Evolutionary conservation across 2,888 invertebrate genomes (phyloP).

Genomic region (Eupsilia transversa): DNA sequence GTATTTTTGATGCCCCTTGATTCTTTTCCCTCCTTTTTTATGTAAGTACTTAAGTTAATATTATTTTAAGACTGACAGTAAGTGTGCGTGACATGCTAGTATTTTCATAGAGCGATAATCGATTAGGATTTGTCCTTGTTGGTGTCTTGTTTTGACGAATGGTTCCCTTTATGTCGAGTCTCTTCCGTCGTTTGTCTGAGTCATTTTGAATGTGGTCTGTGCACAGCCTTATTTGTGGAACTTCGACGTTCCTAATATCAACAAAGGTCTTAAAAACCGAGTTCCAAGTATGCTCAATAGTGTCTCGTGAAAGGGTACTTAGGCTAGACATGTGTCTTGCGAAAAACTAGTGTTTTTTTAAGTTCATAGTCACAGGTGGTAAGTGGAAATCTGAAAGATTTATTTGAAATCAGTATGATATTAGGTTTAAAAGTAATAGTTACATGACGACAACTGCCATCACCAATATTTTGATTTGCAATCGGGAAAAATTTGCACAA

Average conservation of each 20-base stretch:
- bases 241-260: background rate
- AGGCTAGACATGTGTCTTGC: background rate
- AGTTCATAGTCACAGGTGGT: background rate
- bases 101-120: background rate
- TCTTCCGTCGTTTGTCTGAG: too few species aligned
- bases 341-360: background rate
- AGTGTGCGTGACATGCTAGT: background rate
- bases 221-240: background rate
- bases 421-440: background rate
- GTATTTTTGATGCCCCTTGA: too few species aligned
- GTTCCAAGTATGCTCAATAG: background rate
- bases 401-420: background rate
- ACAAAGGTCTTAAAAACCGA: background rate
- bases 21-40: too few species aligned
- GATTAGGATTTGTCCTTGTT: too few species aligned
- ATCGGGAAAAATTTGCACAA: too few species aligned
- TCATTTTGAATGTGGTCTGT: too few species aligned
- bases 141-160: too few species aligned
- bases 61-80: too few species aligned
- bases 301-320: background rate
- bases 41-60: too few species aligned
- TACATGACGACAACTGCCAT: background rate
- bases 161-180: too few species aligned
- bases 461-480: too few species aligned
- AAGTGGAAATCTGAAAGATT: background rate